phyloP scores from a whole-genome alignment of 2,113 vertebrate genomes.

The Gobiocypris rarus region DNA sequence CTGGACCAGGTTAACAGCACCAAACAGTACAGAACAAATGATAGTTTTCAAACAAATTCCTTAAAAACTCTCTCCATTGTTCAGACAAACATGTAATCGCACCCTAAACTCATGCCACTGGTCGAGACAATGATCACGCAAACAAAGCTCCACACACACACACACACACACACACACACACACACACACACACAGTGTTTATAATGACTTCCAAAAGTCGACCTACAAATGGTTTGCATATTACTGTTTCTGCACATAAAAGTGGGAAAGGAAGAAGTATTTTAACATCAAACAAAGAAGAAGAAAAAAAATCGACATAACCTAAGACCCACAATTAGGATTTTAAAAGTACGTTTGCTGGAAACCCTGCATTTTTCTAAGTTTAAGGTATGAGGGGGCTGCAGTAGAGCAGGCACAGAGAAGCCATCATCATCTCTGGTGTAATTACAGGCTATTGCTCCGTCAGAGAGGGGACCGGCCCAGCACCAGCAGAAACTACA shows the following conservation, averaged over 20 bases:
- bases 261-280: neutral
- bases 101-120: too few species aligned
- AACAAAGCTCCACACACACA: neutral
- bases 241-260: neutral
- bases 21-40: too few species aligned
- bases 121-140: too few species aligned
- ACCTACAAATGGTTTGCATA: neutral
- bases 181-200: neutral
- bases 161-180: too few species aligned
- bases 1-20: too few species aligned
- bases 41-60: too few species aligned
- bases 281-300: neutral
- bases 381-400: constrained; percentile 8
- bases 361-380: constrained; percentile 15
- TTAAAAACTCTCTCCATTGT: too few species aligned
- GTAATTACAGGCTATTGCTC: constrained; percentile 38
- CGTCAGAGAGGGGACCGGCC: constrained; percentile 64
- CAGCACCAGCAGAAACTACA: constrained; percentile 61
- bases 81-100: too few species aligned
- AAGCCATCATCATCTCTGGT: neutral
- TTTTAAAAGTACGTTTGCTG: neutral
- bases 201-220: neutral
- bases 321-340: constrained; percentile 2
- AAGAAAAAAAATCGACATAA: neutral
- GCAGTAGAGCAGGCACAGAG: neutral